A percentile compares a stretch with the other conserved stretches of the same genome.
These are phyloP conservation scores for Saccopteryx leptura DNA, from an alignment of 2,113 vertebrate genomes.

Conservation along the genomic window DNA sequence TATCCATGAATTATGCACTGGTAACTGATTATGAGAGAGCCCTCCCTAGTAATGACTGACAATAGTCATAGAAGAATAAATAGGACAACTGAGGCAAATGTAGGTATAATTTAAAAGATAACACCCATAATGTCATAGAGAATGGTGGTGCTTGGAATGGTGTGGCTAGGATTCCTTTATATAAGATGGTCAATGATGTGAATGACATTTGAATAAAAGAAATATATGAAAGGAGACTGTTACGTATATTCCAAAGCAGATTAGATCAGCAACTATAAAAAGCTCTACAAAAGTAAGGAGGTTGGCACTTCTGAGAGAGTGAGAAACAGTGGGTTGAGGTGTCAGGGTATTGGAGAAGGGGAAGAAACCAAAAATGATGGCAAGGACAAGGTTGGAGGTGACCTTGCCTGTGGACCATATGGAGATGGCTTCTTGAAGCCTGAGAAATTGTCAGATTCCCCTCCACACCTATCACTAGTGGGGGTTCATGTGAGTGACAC, in stretches of 20 bases:
- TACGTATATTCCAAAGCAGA: not conserved
- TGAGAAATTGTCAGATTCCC: not conserved
- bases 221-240: not conserved
- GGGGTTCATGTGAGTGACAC: not conserved
- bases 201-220: not conserved
- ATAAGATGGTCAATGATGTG: not conserved
- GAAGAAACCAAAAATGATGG: not conserved
- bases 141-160: not conserved
- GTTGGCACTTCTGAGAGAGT: not conserved
- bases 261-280: not conserved
- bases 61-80: not conserved
- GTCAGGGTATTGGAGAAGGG: not conserved
- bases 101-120: not conserved
- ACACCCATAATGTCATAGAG: not conserved
- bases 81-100: not conserved
- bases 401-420: not conserved
- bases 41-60: not conserved
- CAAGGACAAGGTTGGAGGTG: fast-evolving
- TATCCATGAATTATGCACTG: not conserved
- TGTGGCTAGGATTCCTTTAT: not conserved
- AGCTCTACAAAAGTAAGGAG: not conserved
- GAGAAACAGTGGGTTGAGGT: not conserved
- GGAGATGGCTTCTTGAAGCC: not conserved
- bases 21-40: not conserved
- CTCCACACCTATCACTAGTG: fast-evolving